Percentiles rank a stretch among this genome's conserved stretches.
Evolutionary conservation across 2,113 vertebrate species (phyloP).

Genomic region (Peromyscus leucopus): DNA sequence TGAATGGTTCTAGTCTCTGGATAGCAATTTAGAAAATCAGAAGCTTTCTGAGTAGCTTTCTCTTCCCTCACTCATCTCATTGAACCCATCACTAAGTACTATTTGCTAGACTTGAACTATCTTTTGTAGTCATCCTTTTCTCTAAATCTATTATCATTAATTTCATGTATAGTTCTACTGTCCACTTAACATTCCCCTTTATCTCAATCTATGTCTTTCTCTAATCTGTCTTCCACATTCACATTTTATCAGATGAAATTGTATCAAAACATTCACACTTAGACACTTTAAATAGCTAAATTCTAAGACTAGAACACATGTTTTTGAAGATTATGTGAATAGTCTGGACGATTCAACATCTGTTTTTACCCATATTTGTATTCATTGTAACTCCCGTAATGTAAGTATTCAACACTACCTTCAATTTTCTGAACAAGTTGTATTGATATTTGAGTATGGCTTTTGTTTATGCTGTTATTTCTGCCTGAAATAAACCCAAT

Average conservation of each 20-base stretch:
- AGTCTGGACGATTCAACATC: not conserved
- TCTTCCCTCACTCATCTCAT: not conserved
- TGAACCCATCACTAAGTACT: not conserved
- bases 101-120: not conserved
- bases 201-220: not conserved
- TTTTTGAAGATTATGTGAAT: not conserved
- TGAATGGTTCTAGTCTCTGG: not conserved
- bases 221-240: not conserved
- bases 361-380: not conserved
- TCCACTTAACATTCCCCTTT: not conserved
- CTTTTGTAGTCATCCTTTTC: not conserved
- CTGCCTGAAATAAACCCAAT: not conserved
- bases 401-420: not conserved
- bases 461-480: not conserved
- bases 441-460: not conserved
- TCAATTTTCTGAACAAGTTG: not conserved
- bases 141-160: not conserved
- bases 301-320: not conserved
- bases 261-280: not conserved
- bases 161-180: conserved; percentile 7
- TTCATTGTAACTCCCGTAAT: not conserved
- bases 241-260: not conserved
- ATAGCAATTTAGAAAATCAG: not conserved
- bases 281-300: not conserved
- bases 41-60: not conserved